Evolutionary conservation across 2,888 invertebrate genomes (phyloP), one percentile per base, ranked within the genome.

Genomic region (Xestia xanthographa): DNA sequence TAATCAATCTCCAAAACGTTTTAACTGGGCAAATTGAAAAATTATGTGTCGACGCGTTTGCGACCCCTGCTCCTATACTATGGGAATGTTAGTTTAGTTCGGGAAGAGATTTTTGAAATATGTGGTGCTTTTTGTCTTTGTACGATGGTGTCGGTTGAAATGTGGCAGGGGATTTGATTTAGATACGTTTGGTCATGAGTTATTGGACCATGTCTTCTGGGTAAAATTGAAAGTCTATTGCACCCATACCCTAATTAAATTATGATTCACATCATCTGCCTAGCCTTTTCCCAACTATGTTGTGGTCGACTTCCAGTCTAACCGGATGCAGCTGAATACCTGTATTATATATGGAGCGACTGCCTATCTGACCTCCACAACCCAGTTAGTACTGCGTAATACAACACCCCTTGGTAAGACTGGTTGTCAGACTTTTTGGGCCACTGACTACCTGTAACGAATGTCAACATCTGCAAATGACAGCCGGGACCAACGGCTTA

Each of bases 1-100:
- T 95, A 95, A 96, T 95, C 95, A 96, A 96, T 96, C 95, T 95
- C 92, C 90, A 90, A 87, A 86, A 87, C 86, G 90, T 93, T 94
- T 94, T 94, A 94, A 94, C 94, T 92, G 94, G 92, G 92, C 92
- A 94, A 94, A 94, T 94, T 94, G 94, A 94, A 94, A 94, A 94
- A 94, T 94, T 94, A 94, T 94, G 94, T 94, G 94, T 87, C 92
- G 93, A 94, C 93, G 88, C 91, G 85, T 87, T 87, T 90, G 91
- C 90, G 88, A 79, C 91, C 88, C 87, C 87, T 81, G 82, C 58
- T 75, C 45, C 34, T 38, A 72, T 80, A 84, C 82, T 86, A 83
- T 81, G 79, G 82, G 88, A 88, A 88, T 88, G 88, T 85, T 88
- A 69, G 85, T 87, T 82, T 84, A 78, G 85, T 86, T 80, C 66